A percentile compares a stretch with the other conserved stretches of the same genome.
Conservation (phyloP, 2,113 vertebrate genomes). For the Otus sunia region DNA sequence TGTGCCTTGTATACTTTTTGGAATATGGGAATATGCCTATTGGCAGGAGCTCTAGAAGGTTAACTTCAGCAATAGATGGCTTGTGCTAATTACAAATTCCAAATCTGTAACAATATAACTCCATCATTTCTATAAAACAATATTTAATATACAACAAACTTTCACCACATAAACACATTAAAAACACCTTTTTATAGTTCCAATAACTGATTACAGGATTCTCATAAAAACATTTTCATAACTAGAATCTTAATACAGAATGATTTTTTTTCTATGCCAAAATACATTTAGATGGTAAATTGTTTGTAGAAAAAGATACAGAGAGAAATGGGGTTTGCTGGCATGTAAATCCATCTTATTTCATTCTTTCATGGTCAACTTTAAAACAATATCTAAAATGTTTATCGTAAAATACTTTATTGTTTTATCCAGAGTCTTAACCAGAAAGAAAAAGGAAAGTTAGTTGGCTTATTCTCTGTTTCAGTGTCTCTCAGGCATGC, state of each 20-base stretch:
- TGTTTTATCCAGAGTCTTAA: conserved; percentile 42
- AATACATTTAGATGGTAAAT: conserved; percentile 79
- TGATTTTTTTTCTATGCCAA: conserved; percentile 78
- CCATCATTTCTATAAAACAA: conserved; percentile 78
- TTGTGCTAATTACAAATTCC: background rate
- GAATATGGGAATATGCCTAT: background rate
- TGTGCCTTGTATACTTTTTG: background rate
- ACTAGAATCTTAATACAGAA: conserved; percentile 80
- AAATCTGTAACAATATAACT: conserved; percentile 63
- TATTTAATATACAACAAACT: conserved; percentile 82
- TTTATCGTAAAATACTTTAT: conserved; percentile 15
- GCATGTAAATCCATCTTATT: conserved; percentile 64
- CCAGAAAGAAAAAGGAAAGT: background rate
- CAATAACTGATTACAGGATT: conserved; percentile 76
- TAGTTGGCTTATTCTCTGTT: background rate
- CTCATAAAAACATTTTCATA: conserved; percentile 80
- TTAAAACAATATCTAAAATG: conserved; percentile 42
- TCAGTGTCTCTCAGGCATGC: background rate
- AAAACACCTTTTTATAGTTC: conserved; percentile 76
- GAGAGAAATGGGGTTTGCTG: conserved; percentile 73
- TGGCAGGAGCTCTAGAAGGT: background rate
- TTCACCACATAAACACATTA: conserved; percentile 81
- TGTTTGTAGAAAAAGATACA: conserved; percentile 70
- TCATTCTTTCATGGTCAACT: conserved; percentile 48
- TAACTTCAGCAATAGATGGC: background rate